Percentiles rank a stretch among this genome's conserved stretches.
phyloP scores from a whole-genome alignment of 2,113 vertebrate species.

The Candoia aspera region DNA sequence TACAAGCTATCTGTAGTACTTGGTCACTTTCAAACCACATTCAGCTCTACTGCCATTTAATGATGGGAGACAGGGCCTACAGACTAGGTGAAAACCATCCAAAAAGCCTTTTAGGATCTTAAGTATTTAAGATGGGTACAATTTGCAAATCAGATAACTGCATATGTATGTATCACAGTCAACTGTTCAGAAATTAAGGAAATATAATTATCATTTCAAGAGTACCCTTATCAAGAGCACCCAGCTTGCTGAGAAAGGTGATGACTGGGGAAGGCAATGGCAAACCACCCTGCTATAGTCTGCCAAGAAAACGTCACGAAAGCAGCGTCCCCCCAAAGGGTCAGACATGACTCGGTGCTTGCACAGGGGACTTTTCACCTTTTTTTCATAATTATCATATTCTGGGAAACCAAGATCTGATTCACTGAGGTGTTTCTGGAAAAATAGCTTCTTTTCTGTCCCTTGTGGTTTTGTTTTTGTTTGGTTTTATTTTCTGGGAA shows the following conservation, averaged over 20 bases:
- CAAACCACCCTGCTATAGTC: too few relatives aligned
- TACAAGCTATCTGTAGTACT: not conserved
- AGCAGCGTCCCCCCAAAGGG: too few relatives aligned
- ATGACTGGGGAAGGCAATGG: too few relatives aligned
- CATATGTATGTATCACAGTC: not conserved
- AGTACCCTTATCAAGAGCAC: too few relatives aligned
- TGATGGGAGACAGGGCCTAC: not conserved
- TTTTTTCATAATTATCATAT: too few relatives aligned
- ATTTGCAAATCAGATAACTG: not conserved
- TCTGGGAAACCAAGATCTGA: not conserved
- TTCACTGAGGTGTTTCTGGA: not conserved
- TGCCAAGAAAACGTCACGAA: too few relatives aligned
- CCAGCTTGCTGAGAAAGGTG: too few relatives aligned
- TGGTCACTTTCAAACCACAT: not conserved
- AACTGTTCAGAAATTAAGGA: not conserved
- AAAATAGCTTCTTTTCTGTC: too few relatives aligned
- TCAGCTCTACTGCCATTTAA: not conserved
- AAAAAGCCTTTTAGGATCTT: not conserved
- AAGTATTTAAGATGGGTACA: not conserved
- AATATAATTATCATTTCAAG: too few relatives aligned
- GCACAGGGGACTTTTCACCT: too few relatives aligned
- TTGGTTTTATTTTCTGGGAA: not conserved
- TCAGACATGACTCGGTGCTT: too few relatives aligned
- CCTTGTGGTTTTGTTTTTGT: too few relatives aligned
- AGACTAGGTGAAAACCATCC: not conserved